Base-by-base conservation (phyloP, 2,113 vertebrate genomes). In the Caranx melampygus region DNA sequence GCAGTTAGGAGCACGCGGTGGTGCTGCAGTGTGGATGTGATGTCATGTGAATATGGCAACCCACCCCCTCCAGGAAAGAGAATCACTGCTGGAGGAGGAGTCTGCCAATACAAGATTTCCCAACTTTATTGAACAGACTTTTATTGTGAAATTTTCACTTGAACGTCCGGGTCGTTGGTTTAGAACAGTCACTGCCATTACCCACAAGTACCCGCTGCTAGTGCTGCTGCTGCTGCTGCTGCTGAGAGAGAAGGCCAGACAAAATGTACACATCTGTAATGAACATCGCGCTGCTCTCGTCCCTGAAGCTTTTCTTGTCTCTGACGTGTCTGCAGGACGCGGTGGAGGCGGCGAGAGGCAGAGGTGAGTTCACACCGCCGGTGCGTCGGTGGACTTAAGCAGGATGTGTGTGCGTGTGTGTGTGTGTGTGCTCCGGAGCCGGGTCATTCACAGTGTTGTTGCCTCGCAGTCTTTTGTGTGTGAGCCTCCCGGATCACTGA, bases 201-300 rank as follows among this genome's bases (percentile, higher is more conserved):
- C 34, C 73, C n/a, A 16, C 6, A 37, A 26, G 26, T 35, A 33
- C 33, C 70, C 10, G 58, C 44, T 44, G 63, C n/a, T n/a, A n/a
- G n/a, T n/a, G n/a, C 20, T 55, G 61, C 26, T 26, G 26, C 26
- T 26, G 26, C 26, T 26, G 26, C 26, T 26, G 26, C 26, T 26
- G 26, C 26, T 31, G 26, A 20, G 8, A 0, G 6, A 34, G 55
- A 70, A 70, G 72, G 13, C 51, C 67, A 42, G 3, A 21, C 14
- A 88, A 92, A 67, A 95, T 94, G 94, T 88, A 79, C 75, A 79
- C 77, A 2, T 80, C 89, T 67, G 1, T 79, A 0, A 10, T 84
- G 0, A 87, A 88, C 0, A 4, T 94, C 31, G 74, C 73, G 0
- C 42, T 93, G 34, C 75, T 93, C 20, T 92, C 84, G 0, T 59